Evolutionary conservation across 2,113 vertebrate species (phyloP), one percentile per base, ranked within the genome.

Genomic region (Cyphomyrus discorhynchus): DNA sequence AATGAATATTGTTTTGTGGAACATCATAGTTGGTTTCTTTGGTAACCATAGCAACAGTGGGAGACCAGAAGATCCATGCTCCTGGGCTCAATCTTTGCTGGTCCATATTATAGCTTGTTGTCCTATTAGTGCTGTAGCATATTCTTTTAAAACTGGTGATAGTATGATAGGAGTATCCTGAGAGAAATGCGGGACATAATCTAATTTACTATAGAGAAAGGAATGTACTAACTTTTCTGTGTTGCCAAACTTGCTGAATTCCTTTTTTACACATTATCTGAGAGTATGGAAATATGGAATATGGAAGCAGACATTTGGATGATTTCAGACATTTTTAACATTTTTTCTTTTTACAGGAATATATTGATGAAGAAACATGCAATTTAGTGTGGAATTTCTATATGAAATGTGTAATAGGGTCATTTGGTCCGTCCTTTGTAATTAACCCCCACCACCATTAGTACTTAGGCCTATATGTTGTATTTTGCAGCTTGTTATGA

Each of bases 41-140:
- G 5, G 89, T 89, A 86, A 86, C 82, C 82, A 86, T 62, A 83
- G 80, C 82, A 89, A 89, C 89, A n/a, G 39, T n/a, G 27, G 24
- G 11, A 62, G 82, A 62, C 77, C 21, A 66, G 89, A 21, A 42
- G 53, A 46, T 56, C 21, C 89, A 52, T 49, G 45, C 13, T 52
- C 24, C 88, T 77, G 53, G 52, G 21, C 50, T 85, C 42, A 47
- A 39, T 77, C 52, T 21, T 31, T 35, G 21, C 15, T 42, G 35
- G 45, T 47, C 31, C 52, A 46, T 31, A 42, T n/a, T 3, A 45
- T 27, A 39, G 80, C 66, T 66, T 53, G 45, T 11, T 24, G 52
- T 84, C 56, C 53, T 9, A 35, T 62, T 9, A 62, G 21, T 62
- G 56, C 56, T 9, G 56, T 24, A 62, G 56, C 56, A 62, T 62